Percentiles rank a stretch among this genome's conserved stretches.
Conservation (phyloP, 2,888 invertebrate species). For the Arctia plantaginis region DNA sequence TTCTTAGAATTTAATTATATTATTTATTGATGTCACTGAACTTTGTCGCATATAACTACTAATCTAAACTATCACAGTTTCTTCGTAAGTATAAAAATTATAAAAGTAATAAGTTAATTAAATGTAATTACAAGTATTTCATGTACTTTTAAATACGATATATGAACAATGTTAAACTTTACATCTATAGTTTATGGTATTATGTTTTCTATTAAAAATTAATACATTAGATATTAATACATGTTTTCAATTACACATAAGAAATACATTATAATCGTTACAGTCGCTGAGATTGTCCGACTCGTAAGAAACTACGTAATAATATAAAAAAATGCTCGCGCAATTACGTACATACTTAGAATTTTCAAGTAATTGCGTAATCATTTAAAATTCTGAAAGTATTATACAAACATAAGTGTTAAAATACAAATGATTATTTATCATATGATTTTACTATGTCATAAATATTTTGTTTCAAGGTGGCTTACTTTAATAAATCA, state of each 20-base stretch:
- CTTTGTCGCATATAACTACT: slow-evolving; percentile 60
- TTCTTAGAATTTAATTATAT: slow-evolving; percentile 53
- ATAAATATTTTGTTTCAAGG: neutral
- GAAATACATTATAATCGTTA: neutral
- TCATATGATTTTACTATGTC: neutral
- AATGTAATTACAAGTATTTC: slow-evolving; percentile 46
- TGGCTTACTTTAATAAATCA: neutral
- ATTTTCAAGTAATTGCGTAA: neutral
- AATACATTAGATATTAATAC: neutral
- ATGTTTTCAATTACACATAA: neutral
- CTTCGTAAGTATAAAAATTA: slow-evolving; percentile 69
- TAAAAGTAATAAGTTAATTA: slow-evolving; percentile 65
- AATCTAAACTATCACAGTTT: slow-evolving; percentile 83
- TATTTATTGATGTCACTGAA: slow-evolving; percentile 46
- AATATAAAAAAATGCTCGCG: neutral
- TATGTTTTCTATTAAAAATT: neutral
- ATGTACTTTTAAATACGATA: slow-evolving; percentile 29
- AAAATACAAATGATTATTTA: neutral
- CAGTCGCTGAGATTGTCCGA: neutral
- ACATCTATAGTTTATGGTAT: neutral
- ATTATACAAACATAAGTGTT: neutral
- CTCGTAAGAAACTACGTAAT: neutral
- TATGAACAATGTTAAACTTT: slow-evolving; percentile 30
- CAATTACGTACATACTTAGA: neutral
- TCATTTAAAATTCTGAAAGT: neutral